phyloP scores from a whole-genome alignment of 2,888 invertebrate species.

The Drosophila eohydei region DNA sequence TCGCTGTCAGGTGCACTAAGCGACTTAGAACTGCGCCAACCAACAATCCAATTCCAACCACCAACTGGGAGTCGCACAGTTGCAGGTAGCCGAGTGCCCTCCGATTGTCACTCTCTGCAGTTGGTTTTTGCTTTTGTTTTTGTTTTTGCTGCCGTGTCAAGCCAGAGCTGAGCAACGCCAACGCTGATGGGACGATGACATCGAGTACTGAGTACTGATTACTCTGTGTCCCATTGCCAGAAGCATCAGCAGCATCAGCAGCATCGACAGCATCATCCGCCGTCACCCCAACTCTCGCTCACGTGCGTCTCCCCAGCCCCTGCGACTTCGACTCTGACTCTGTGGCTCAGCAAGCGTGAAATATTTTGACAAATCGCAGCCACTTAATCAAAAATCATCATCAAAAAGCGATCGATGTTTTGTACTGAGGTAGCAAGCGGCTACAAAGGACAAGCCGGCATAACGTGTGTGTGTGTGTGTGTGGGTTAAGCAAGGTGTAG shows the following conservation, averaged over 20 bases:
- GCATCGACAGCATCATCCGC: conserved; percentile 22
- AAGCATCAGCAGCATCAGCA: conserved; percentile 18
- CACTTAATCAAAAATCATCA: conserved; percentile 83
- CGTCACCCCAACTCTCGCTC: conserved; percentile 55
- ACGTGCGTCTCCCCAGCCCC: conserved; percentile 55
- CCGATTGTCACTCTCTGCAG: conserved; percentile 52
- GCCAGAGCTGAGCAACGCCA: conserved; percentile 61
- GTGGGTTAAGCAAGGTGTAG: conserved; percentile 59
- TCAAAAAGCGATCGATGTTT: conserved; percentile 79
- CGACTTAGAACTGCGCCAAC: conserved; percentile 40
- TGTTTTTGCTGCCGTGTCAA: conserved; percentile 18
- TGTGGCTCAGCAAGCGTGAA: conserved; percentile 63
- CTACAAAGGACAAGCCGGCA: conserved; percentile 64
- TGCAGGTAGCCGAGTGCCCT: conserved; percentile 76
- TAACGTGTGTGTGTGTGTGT: conserved; percentile 34
- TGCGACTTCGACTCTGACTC: conserved; percentile 13
- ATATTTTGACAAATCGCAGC: conserved; percentile 82
- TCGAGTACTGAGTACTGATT: conserved; percentile 55
- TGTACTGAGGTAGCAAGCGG: conserved; percentile 69
- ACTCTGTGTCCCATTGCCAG: conserved; percentile 24
- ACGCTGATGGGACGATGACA: conserved; percentile 73
- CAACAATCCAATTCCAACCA: conserved; percentile 6
- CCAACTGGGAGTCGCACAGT: conserved; percentile 69
- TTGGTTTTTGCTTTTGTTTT: conserved; percentile 9
- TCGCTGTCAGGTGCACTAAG: conserved; percentile 18